Conservation (phyloP, 2,888 invertebrate species). For the Argyresthia albistria region DNA sequence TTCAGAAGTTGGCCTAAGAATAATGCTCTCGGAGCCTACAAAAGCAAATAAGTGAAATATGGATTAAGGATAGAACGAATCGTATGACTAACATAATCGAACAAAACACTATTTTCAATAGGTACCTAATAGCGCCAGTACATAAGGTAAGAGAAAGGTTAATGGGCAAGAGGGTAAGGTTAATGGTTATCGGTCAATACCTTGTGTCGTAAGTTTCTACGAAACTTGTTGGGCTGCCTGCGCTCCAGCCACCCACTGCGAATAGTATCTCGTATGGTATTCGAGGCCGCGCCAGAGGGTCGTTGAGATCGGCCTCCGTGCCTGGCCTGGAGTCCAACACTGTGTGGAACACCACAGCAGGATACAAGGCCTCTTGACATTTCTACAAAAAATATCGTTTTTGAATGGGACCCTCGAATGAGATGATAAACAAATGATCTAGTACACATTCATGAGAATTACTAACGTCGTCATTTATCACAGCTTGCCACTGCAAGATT, state of each 20-base stretch:
- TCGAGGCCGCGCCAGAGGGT: slow-evolving; percentile 78
- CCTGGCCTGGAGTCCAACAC: slow-evolving; percentile 60
- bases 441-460: neutral
- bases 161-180: too few species aligned
- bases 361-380: slow-evolving; percentile 66
- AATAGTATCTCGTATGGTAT: slow-evolving; percentile 85
- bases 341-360: slow-evolving; percentile 66
- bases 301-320: slow-evolving; percentile 63
- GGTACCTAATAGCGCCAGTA: too few species aligned
- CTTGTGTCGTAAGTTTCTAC: slow-evolving; percentile 85
- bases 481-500: slow-evolving; percentile 68
- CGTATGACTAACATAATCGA: too few species aligned
- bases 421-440: too few species aligned
- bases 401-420: too few species aligned
- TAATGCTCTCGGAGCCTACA: too few species aligned
- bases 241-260: slow-evolving; percentile 88
- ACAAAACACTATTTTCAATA: too few species aligned
- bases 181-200: too few species aligned
- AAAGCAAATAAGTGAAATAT: too few species aligned
- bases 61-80: too few species aligned
- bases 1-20: too few species aligned
- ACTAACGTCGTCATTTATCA: slow-evolving; percentile 62
- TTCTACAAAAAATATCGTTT: slow-evolving; percentile 33
- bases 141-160: too few species aligned
- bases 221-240: slow-evolving; percentile 87